A percentile compares a stretch with the other conserved stretches of the same genome.
Evolutionary conservation across 2,888 invertebrate species (phyloP).

Genomic region (Troglohyphantes excavatus): DNA sequence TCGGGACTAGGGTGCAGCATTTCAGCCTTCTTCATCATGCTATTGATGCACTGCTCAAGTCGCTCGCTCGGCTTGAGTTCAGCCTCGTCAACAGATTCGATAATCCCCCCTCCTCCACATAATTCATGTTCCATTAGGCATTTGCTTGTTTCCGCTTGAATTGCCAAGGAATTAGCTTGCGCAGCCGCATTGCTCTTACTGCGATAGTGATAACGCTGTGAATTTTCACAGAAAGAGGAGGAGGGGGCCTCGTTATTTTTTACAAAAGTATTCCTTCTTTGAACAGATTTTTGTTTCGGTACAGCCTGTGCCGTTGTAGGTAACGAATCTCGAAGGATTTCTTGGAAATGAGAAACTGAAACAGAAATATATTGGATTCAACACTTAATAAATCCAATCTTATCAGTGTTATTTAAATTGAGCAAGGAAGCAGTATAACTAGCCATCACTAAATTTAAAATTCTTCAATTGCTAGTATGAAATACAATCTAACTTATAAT

Average conservation of each 20-base stretch:
- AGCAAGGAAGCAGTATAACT: too few relatives aligned
- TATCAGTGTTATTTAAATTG: too few relatives aligned
- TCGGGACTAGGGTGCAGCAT: constrained; percentile 82
- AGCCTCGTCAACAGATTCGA: constrained; percentile 62
- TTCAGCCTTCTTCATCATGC: constrained; percentile 83
- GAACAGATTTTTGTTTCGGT: constrained; percentile 71
- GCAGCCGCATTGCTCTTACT: constrained; percentile 76
- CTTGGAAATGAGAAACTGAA: constrained; percentile 74
- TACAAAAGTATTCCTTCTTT: constrained; percentile 65
- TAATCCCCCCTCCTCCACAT: constrained; percentile 61
- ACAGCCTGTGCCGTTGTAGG: constrained; percentile 43
- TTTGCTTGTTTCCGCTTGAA: constrained; percentile 70
- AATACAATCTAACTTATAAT: too few relatives aligned
- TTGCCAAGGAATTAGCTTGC: constrained; percentile 67
- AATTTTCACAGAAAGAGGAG: constrained; percentile 72
- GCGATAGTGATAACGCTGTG: constrained; percentile 39
- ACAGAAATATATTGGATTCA: constrained; percentile 11
- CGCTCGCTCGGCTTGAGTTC: constrained; percentile 82
- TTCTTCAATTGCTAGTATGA: too few relatives aligned
- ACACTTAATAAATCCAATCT: neutral
- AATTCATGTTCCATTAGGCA: constrained; percentile 53
- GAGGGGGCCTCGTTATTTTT: constrained; percentile 78
- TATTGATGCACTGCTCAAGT: constrained; percentile 83
- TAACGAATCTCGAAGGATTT: constrained; percentile 66
- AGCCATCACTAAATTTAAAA: too few relatives aligned